Percentiles rank a stretch among this genome's conserved stretches.
Conservation (phyloP, 1,140 invertebrate genomes). For the Zeugodacus cucurbitae region DNA sequence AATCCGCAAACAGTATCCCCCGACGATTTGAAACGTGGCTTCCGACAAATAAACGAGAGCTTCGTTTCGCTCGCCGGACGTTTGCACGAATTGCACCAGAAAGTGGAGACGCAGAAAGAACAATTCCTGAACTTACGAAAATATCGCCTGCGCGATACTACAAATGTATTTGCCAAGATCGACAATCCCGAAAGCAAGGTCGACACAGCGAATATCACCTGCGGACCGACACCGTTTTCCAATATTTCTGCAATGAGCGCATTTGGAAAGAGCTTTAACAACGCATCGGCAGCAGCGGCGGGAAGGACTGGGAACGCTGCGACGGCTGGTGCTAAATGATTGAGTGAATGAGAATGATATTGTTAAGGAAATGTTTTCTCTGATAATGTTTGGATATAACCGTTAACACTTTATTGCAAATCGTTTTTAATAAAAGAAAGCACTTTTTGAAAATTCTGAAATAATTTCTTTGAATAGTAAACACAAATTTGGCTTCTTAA, state of each 20-base stretch:
- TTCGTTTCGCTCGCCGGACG: conserved; percentile 86
- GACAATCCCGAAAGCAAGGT: conserved; percentile 52
- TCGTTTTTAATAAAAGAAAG: not conserved
- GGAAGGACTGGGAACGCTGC: not conserved
- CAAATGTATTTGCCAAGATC: conserved; percentile 78
- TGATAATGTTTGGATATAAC: not conserved
- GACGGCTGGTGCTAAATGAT: not conserved
- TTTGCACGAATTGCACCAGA: conserved; percentile 82
- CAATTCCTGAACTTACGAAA: conserved; percentile 84
- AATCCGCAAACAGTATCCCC: conserved; percentile 75
- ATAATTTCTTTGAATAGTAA: too few relatives aligned
- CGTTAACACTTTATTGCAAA: not conserved
- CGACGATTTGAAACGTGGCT: conserved; percentile 73
- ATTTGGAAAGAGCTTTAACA: conserved; percentile 55
- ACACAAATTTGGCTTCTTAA: too few relatives aligned
- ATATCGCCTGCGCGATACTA: conserved; percentile 80
- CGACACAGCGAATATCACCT: conserved; percentile 64
- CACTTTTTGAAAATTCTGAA: not conserved
- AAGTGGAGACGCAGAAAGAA: conserved; percentile 82
- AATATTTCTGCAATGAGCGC: conserved; percentile 58
- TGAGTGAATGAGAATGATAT: not conserved
- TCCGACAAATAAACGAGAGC: conserved; percentile 84
- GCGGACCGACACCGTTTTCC: conserved; percentile 73
- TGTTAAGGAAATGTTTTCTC: not conserved
- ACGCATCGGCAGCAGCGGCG: conserved; percentile 46